Evolutionary conservation across 2,113 vertebrate genomes (phyloP).

Genomic region (Dinomys branickii): DNA sequence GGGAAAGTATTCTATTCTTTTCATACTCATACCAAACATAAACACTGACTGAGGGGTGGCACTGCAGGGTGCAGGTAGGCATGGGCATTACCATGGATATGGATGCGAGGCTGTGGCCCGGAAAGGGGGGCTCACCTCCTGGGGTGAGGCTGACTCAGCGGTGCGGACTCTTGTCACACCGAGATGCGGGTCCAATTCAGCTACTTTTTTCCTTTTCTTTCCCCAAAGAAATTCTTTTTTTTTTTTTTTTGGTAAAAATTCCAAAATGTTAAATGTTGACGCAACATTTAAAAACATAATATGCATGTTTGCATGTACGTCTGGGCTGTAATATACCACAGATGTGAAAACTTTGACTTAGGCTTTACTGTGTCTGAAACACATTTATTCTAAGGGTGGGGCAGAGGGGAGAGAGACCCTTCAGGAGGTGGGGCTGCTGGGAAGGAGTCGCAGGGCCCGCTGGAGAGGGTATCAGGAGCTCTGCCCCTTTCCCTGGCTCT

Average conservation of each 20-base stretch:
- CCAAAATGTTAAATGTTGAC: background rate
- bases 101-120: background rate
- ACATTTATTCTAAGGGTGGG: background rate
- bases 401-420: too few species aligned
- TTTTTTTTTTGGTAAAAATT: background rate
- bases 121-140: background rate
- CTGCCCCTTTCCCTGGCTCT: background rate
- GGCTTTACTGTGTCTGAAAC: background rate
- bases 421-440: too few species aligned
- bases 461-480: background rate
- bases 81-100: too few species aligned
- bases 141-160: background rate
- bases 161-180: background rate
- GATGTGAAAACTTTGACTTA: slow-evolving; percentile 12
- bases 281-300: slow-evolving; percentile 11
- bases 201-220: background rate
- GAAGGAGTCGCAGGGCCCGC: background rate
- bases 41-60: background rate
- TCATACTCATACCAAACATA: background rate
- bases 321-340: background rate
- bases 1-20: background rate
- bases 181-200: background rate
- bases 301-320: background rate
- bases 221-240: background rate
- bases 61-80: background rate